Evolutionary conservation across 2,888 invertebrate species (phyloP).

Genomic region (Acrobasis repandana): DNA sequence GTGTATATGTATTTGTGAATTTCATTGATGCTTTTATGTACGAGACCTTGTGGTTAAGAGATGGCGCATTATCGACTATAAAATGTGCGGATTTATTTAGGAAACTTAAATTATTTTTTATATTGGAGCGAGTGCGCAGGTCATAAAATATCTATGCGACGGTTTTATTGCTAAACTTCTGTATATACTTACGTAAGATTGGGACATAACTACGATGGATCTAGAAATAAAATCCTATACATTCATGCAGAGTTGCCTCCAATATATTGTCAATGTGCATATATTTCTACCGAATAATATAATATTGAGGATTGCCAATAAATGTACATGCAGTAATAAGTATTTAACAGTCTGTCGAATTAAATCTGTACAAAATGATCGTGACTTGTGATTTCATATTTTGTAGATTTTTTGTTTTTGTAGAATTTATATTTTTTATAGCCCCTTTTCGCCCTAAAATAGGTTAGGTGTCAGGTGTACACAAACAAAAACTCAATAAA

Average conservation of each 20-base stretch:
- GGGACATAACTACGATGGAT: constrained; percentile 47
- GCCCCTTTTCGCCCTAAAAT: constrained; percentile 15
- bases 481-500: background rate
- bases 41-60: constrained; percentile 54
- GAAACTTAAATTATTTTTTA: constrained; percentile 67
- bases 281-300: constrained; percentile 70
- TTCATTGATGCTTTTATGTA: constrained; percentile 10
- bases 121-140: constrained; percentile 56
- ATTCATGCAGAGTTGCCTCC: constrained; percentile 48
- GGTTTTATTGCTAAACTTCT: constrained; percentile 59
- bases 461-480: background rate
- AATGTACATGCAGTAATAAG: constrained; percentile 78
- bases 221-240: constrained; percentile 41
- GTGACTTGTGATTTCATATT: constrained; percentile 69
- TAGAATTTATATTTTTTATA: constrained; percentile 27
- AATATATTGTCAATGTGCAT: constrained; percentile 56
- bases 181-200: constrained; percentile 76
- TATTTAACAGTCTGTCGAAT: constrained; percentile 80
- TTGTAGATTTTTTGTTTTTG: constrained; percentile 37
- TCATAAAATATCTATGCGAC: constrained; percentile 53
- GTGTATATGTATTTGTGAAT: constrained; percentile 32
- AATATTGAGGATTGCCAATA: constrained; percentile 68
- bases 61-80: constrained; percentile 46
- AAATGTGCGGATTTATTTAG: constrained; percentile 65
- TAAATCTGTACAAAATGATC: constrained; percentile 81